Base-by-base conservation (phyloP, 2,797 vertebrate genomes). In the Chaunax sp. region DNA sequence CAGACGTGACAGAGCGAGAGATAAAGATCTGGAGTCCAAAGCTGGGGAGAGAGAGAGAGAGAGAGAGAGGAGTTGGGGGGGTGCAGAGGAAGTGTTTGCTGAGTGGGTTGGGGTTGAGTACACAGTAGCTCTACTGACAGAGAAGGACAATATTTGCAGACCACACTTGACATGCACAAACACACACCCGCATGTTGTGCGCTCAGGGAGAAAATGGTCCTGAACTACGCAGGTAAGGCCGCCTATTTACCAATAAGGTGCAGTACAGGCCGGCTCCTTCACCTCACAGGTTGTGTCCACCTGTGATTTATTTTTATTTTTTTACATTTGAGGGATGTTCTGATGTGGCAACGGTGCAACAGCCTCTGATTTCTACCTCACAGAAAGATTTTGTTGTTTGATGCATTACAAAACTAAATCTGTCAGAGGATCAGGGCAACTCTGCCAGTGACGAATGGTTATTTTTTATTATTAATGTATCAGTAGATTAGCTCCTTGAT, bases 161-260 rank as follows among this genome's bases (percentile, higher is more conserved):
- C 83, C 82, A 80, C 81, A 80, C 86, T 82, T 75, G 74, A 94
- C 94, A 88, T 91, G 92, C 94, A 89, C 85, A 87, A 87, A 90
- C 79, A 86, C 84, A 84, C 83, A 71, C 87, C 62, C 81, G 86
- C 78, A 85, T 59, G 70, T 71, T 78, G 52, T 43, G 77, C 50
- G 18, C 75, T 53, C 70, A 50, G 61, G 72, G 46, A 57, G 33
- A 49, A 80, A 81, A 75, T 53, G 63, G 38, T 72, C 53, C 53
- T 28, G 35, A 18, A 56, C 55, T 28, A 44, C 73, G 9, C 18
- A 54, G 59, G 63, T 41, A 45, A 46, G 22, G 59, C 30, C 20
- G 41, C 71, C 72, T 82, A 75, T 81, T 83, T 28, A 71, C 71
- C n/a, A 41, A 61, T 67, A 69, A 57, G 66, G 45, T 61, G 69